Base-by-base conservation (phyloP, 2,797 vertebrate species). In the Alca torda region DNA sequence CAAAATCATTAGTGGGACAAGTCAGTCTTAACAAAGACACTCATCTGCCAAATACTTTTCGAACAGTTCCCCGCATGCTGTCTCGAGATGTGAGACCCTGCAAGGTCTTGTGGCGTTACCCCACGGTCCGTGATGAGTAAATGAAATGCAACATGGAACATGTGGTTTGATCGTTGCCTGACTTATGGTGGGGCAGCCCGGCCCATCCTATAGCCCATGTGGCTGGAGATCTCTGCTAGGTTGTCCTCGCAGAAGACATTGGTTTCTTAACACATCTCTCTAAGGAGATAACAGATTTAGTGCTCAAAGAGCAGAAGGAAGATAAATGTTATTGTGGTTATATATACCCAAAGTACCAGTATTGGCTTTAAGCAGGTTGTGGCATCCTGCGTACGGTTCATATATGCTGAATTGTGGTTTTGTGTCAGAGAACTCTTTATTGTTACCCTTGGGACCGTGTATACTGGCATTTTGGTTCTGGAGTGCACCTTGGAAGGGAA, bases 241-340 rank as follows among this genome's bases (percentile, higher is more conserved):
- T 3, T 79, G 56, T 69, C 51, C 75, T 70, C 16, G 11, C 13
- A 46, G 79, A 48, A 88, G 31, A 35, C 35, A 2, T 25, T 39
- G 48, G 11, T 54, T 89, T 82, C 65, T 75, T 56, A 35, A 33
- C 18, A 70, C 60, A 30, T 35, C 11, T 16, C 0, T 48, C n/a
- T 33, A 17, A 86, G 80, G 37, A 59, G 94, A 43, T 16, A 82
- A n/a, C 16, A 57, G 26, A 53, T 73, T 53, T 89, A 65, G 25
- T 13, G 17, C 81, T 67, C 2, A 11, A 45, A 77, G 28, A 91
- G 46, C 53, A 61, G 48, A 35, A 35, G 39, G 25, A 69, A 84
- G 54, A 35, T 39, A 26, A 63, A 56, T 16, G 46, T 15, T 33
- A 11, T 0, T 0, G 0, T 13, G 8, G 6, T 50, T 35, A 1